A percentile compares a stretch with the other conserved stretches of the same genome.
Conservation (phyloP, 2,888 invertebrate species). For the Eristalinus aeneus region DNA sequence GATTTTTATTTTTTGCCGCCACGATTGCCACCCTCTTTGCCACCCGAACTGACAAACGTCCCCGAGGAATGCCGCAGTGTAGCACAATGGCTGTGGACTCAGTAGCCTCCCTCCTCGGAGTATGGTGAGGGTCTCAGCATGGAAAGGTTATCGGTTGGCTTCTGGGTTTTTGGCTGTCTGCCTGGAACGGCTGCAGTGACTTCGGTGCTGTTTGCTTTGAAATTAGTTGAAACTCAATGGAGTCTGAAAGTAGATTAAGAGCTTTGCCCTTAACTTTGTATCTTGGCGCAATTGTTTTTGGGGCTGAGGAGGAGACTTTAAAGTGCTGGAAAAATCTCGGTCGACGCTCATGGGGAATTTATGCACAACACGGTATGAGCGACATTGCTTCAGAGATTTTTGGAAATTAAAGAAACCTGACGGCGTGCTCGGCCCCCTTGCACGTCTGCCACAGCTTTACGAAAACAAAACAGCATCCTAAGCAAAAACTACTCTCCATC, state of each 20-base stretch:
- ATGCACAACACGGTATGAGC: too few species aligned
- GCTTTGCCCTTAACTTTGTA: slow-evolving; percentile 34
- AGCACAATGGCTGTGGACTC: not conserved
- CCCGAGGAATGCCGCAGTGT: not conserved
- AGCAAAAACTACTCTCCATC: slow-evolving; percentile 5
- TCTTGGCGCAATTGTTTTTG: too few species aligned
- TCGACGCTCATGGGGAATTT: too few species aligned
- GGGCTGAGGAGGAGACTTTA: not conserved
- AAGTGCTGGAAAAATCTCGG: too few species aligned
- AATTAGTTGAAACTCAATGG: slow-evolving; percentile 64
- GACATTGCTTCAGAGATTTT: too few species aligned
- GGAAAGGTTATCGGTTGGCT: slow-evolving; percentile 47
- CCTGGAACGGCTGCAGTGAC: not conserved
- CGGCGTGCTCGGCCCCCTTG: not conserved
- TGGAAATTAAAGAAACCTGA: too few species aligned
- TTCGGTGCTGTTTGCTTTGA: slow-evolving; percentile 28
- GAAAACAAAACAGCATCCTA: not conserved
- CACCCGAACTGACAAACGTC: not conserved
- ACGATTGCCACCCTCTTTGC: not conserved
- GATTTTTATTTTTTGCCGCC: not conserved
- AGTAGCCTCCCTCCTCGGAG: not conserved
- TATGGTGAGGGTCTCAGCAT: slow-evolving; percentile 36
- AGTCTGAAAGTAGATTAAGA: slow-evolving; percentile 61
- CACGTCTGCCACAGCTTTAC: not conserved
- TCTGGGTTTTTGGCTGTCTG: slow-evolving; percentile 59